phyloP scores from a whole-genome alignment of 2,797 vertebrate species.

The Brotula barbata region DNA sequence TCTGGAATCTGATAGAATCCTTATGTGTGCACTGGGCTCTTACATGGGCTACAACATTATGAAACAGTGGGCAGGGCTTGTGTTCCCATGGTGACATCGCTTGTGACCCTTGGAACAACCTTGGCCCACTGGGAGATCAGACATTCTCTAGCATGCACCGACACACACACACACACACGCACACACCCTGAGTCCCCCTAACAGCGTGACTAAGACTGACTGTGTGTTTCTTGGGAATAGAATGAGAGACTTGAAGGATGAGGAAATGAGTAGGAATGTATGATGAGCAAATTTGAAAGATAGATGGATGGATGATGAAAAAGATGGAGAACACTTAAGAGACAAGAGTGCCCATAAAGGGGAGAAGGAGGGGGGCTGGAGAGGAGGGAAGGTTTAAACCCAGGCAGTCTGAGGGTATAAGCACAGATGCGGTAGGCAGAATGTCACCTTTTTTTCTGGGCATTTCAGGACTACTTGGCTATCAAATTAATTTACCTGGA shows the following conservation, averaged over 20 bases:
- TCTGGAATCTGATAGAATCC: too few relatives aligned
- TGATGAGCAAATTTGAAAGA: conserved; percentile 55
- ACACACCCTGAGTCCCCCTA: conserved; percentile 12
- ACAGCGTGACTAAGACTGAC: conserved; percentile 40
- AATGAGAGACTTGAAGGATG: conserved; percentile 59
- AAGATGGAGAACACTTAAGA: conserved; percentile 38
- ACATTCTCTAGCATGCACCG: conserved; percentile 37
- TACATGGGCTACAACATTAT: conserved; percentile 24
- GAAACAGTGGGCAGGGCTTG: conserved; percentile 54
- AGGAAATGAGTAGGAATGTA: conserved; percentile 50
- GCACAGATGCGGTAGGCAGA: conserved; percentile 41
- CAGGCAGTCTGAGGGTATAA: conserved; percentile 27
- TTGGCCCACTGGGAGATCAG: conserved; percentile 66
- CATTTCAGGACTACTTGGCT: conserved; percentile 47
- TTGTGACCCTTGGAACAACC: conserved; percentile 68
- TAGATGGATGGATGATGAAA: conserved; percentile 46
- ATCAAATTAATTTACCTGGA: conserved; percentile 61
- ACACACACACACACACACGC: conserved; percentile 26
- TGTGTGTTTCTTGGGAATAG: conserved; percentile 46
- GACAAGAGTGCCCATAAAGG: conserved; percentile 14
- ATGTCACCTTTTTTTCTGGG: conserved; percentile 16
- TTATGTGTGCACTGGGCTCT: conserved; percentile 16
- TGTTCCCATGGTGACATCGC: conserved; percentile 68
- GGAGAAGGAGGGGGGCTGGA: background rate
- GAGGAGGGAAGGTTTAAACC: conserved; percentile 20